Conservation (phyloP, 2,888 invertebrate species). For the Incurvaria masculella region DNA sequence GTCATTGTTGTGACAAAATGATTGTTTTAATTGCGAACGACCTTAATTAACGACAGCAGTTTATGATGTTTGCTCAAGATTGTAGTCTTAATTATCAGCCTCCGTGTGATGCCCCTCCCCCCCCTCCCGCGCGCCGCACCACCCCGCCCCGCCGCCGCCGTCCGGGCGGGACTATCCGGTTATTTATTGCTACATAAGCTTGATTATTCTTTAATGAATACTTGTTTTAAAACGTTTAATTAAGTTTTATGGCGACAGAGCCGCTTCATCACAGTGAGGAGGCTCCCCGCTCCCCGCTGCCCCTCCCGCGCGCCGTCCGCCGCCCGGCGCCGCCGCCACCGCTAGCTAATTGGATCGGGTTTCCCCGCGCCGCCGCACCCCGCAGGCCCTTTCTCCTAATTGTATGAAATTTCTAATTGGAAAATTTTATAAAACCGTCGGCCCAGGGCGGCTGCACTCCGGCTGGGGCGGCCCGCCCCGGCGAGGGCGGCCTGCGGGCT, state of each 20-base stretch:
- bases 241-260: slow-evolving; percentile 59
- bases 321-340: slow-evolving; percentile 41
- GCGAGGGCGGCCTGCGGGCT: too few species aligned
- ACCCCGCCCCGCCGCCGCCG: slow-evolving; percentile 48
- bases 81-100: background rate
- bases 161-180: slow-evolving; percentile 56
- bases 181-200: slow-evolving; percentile 60
- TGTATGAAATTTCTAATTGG: slow-evolving; percentile 58
- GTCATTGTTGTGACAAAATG: too few species aligned
- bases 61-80: background rate
- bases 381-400: slow-evolving; percentile 41
- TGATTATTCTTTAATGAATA: slow-evolving; percentile 60
- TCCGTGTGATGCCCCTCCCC: slow-evolving; percentile 9
- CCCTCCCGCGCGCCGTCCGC: slow-evolving; percentile 20
- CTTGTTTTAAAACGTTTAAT: slow-evolving; percentile 60
- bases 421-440: slow-evolving; percentile 48
- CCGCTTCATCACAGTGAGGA: slow-evolving; percentile 30
- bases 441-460: too few species aligned
- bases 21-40: background rate
- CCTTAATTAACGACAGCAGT: background rate
- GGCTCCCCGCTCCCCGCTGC: slow-evolving; percentile 33
- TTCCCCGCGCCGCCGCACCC: slow-evolving; percentile 28
- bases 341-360: slow-evolving; percentile 57
- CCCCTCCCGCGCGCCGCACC: slow-evolving; percentile 22
- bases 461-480: too few species aligned